Conservation (phyloP, 2,113 vertebrate genomes). For the Ondatra zibethicus region DNA sequence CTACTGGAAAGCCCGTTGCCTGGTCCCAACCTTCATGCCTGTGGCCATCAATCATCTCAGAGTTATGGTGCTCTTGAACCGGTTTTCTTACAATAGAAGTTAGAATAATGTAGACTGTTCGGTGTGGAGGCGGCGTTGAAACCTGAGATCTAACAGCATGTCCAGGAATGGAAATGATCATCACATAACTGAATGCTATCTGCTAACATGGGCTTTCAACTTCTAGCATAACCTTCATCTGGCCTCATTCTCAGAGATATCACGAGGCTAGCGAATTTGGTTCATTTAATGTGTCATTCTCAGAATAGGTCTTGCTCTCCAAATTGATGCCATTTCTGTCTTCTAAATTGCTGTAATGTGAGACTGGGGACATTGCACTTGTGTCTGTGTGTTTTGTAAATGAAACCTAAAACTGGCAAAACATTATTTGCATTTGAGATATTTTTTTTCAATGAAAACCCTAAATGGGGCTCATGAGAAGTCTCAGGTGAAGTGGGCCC, state of each 20-base stretch:
- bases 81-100: neutral
- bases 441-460: conserved; percentile 48
- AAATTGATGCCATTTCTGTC: conserved; percentile 46
- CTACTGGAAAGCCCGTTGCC: neutral
- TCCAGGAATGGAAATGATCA: neutral
- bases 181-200: neutral
- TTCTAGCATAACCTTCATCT: neutral
- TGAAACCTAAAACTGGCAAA: conserved; percentile 73
- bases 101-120: neutral
- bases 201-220: neutral
- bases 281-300: neutral
- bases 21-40: neutral
- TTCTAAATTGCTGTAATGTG: conserved; percentile 55
- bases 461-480: conserved; percentile 71
- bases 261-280: neutral
- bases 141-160: neutral
- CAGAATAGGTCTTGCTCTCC: neutral
- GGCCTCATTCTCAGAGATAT: conserved; percentile 46
- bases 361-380: conserved; percentile 59
- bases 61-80: neutral
- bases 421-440: conserved; percentile 67
- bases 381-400: conserved; percentile 58
- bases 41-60: neutral
- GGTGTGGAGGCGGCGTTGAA: neutral
- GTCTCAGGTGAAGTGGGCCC: conserved; percentile 72